Evolutionary conservation across 2,797 vertebrate genomes (phyloP).

Genomic region (Sebastes hopkinsi): DNA sequence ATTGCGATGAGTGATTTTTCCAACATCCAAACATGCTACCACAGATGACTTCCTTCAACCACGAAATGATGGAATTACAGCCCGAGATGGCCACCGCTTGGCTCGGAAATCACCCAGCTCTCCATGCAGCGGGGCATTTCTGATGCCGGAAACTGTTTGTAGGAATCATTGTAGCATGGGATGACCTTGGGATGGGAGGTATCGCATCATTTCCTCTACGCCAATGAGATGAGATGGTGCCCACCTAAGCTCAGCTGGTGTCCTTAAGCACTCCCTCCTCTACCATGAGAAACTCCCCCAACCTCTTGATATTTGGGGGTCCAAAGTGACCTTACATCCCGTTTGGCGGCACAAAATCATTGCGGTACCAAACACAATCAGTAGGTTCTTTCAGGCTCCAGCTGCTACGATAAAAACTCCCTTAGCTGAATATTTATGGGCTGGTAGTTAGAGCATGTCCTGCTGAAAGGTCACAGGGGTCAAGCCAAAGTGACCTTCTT

Average conservation of each 20-base stretch:
- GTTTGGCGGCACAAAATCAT: conserved; percentile 32
- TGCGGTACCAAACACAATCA: conserved; percentile 38
- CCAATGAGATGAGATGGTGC: conserved; percentile 65
- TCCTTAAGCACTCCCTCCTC: conserved; percentile 39
- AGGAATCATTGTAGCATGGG: conserved; percentile 74
- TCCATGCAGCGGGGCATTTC: conserved; percentile 36
- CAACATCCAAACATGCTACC: conserved; percentile 36
- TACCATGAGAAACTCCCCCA: conserved; percentile 48
- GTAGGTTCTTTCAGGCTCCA: conserved; percentile 22
- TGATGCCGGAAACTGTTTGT: conserved; percentile 62
- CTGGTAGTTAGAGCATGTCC: background rate
- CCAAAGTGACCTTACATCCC: conserved; percentile 52
- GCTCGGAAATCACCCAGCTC: conserved; percentile 51
- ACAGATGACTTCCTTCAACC: conserved; percentile 59
- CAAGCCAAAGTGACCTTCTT: background rate
- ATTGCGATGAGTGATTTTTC: conserved; percentile 51
- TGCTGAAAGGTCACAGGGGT: conserved; percentile 21
- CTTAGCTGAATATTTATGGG: conserved; percentile 35
- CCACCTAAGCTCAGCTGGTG: conserved; percentile 71
- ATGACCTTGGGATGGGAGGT: conserved; percentile 77
- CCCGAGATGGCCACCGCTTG: conserved; percentile 45
- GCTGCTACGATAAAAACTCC: conserved; percentile 23
- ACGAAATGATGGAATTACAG: conserved; percentile 62
- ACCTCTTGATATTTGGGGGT: conserved; percentile 32
- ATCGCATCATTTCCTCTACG: conserved; percentile 73